Percentiles rank a stretch among this genome's conserved stretches.
Evolutionary conservation across 1,140 invertebrate species (phyloP).

Genomic region (Panagrolaimus sp.): DNA sequence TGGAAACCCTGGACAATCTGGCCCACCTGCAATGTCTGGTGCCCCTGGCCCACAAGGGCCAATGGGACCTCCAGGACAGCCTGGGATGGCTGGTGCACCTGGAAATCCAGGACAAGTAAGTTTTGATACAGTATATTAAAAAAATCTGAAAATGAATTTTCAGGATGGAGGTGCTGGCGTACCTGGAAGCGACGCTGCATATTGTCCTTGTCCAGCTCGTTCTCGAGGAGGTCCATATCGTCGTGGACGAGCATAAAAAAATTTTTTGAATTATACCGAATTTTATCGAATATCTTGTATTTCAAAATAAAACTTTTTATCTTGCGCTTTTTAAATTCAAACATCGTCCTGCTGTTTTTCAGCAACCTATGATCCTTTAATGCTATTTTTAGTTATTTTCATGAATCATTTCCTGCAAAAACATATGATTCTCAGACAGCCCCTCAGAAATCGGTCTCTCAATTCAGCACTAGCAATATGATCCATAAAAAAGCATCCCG

Average conservation of each 20-base stretch:
- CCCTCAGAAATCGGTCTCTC: no score
- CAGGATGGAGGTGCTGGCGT: neutral
- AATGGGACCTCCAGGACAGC: neutral
- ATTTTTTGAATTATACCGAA: no score
- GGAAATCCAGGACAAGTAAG: neutral
- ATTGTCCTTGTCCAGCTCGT: neutral
- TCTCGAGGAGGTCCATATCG: neutral
- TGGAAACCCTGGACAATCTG: slow-evolving; percentile 8
- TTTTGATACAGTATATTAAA: neutral
- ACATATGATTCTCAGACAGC: neutral
- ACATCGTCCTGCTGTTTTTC: neutral
- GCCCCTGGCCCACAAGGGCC: neutral
- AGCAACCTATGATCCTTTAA: neutral
- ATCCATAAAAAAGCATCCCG: no score
- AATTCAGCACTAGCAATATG: no score
- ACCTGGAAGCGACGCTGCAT: neutral
- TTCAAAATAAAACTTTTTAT: neutral
- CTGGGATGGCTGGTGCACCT: neutral
- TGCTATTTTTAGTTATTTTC: neutral
- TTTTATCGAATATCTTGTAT: no score
- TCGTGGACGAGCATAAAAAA: neutral
- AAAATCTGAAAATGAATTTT: neutral
- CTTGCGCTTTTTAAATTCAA: neutral
- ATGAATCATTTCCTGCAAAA: no score
- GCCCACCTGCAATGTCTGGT: neutral